phyloP scores from a whole-genome alignment of 2,113 vertebrate species.

The Fukomys damarensis region DNA sequence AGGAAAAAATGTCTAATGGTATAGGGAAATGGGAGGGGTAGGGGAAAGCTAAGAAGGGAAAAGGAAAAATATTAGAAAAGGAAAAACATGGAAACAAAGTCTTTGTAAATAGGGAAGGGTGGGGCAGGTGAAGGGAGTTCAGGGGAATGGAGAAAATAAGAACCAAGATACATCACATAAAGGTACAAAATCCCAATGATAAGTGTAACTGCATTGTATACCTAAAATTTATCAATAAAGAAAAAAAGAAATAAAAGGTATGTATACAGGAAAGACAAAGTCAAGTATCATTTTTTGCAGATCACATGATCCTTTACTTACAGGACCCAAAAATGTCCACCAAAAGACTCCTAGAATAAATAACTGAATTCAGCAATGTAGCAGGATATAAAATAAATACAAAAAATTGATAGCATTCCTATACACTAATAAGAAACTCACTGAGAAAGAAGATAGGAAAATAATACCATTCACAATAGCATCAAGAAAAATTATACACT shows the following conservation, averaged over 20 bases:
- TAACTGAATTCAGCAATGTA: neutral
- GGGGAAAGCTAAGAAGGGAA: too few relatives aligned
- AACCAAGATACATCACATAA: too few relatives aligned
- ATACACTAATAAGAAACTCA: neutral
- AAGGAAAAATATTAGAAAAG: too few relatives aligned
- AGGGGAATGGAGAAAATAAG: too few relatives aligned
- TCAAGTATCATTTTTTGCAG: neutral
- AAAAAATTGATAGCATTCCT: neutral
- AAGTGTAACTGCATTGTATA: too few relatives aligned
- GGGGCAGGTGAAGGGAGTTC: too few relatives aligned
- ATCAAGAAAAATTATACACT: neutral
- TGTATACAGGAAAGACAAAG: neutral
- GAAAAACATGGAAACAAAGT: too few relatives aligned
- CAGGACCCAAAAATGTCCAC: neutral
- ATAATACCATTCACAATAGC: neutral
- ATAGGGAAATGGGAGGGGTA: too few relatives aligned
- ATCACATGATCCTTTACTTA: neutral
- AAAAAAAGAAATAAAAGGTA: neutral
- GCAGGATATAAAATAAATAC: neutral
- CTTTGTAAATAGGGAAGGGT: too few relatives aligned
- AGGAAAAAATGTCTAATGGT: too few relatives aligned
- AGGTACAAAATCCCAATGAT: too few relatives aligned
- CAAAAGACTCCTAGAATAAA: neutral
- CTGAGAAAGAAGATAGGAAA: neutral
- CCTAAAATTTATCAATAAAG: too few relatives aligned